A percentile compares a stretch with the other conserved stretches of the same genome.
Evolutionary conservation across 2,113 vertebrate species (phyloP).

Genomic region (Thunnus maccoyii): DNA sequence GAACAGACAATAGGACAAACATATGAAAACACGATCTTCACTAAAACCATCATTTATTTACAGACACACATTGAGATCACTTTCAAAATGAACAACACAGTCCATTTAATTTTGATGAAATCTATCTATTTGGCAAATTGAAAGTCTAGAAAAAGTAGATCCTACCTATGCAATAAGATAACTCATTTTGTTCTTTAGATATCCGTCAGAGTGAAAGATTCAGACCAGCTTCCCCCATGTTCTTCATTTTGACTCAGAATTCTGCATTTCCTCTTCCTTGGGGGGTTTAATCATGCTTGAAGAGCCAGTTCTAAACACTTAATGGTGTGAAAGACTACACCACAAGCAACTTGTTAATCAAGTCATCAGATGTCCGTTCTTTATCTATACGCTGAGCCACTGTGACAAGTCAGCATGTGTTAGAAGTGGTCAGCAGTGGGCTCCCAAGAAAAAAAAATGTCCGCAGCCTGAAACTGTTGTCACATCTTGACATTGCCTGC

Average conservation of each 20-base stretch:
- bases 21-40: constrained; percentile 32
- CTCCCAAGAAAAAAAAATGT: constrained; percentile 5
- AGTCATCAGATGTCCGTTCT: constrained; percentile 31
- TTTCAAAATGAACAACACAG: constrained; percentile 64
- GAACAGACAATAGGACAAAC: background rate
- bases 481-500: constrained; percentile 35
- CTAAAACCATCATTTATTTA: constrained; percentile 83
- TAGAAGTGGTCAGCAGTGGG: constrained; percentile 44
- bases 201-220: constrained; percentile 30
- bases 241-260: constrained; percentile 32
- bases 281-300: constrained; percentile 25
- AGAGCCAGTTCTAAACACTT: constrained; percentile 48
- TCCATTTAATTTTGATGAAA: constrained; percentile 48
- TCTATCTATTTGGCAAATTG: constrained; percentile 76
- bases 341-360: constrained; percentile 53
- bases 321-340: constrained; percentile 39
- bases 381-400: constrained; percentile 14
- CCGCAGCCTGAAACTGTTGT: constrained; percentile 31
- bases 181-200: constrained; percentile 24
- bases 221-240: background rate
- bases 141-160: constrained; percentile 55
- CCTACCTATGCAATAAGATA: constrained; percentile 44
- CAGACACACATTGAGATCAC: constrained; percentile 71
- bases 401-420: constrained; percentile 12
- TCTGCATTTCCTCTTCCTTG: constrained; percentile 19